Base-by-base conservation (phyloP, 2,888 invertebrate genomes). In the Yponomeuta malinellus region DNA sequence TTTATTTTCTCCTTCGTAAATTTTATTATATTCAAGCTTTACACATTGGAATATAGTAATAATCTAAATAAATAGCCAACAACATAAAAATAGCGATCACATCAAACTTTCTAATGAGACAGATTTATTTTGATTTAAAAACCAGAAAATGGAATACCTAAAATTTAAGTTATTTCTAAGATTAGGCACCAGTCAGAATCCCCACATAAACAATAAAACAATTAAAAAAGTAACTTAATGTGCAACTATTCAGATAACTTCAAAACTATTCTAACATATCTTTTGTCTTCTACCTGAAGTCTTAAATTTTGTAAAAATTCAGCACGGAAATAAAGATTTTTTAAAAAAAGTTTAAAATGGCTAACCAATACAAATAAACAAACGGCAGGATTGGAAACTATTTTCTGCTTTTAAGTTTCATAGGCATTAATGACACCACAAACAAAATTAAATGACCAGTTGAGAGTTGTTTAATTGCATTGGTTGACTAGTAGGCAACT, bases 11-110 rank as follows among this genome's bases (percentile, higher is more conserved):
- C 76, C 77, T 83, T 78, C 81, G 78, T 81, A 83, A 81, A 80
- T 79, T 82, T 83, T 81, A 75, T 80, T 83, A 84, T 86, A 84
- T 82, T 83, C 83, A 70, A 81, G 83, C 81, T 86, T 85, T 82
- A 84, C 78, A 86, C 82, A 85, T 83, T 87, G 86, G 85, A 88
- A 88, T 87, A 86, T 76, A 77, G 79, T 83, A 43, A 82, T 33
- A 71, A 12, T 64, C 9, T 84, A 86, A 87, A 86, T 86, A 86
- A 90, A 89, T 89, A 88, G 88, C 87, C 86, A 89, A 88, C 88
- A 87, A 86, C 78, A 77, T 81, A 82, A 77, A 79, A 79, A 77
- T 77, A 75, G 75, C 77, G 75, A 77, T 76, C 76, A 76, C 73
- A 74, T 81, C 81, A 85, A 78, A 78, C 52, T 59, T 15, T 15